phyloP scores from a whole-genome alignment of 2,888 invertebrate genomes.

The Eristalis intricaria region DNA sequence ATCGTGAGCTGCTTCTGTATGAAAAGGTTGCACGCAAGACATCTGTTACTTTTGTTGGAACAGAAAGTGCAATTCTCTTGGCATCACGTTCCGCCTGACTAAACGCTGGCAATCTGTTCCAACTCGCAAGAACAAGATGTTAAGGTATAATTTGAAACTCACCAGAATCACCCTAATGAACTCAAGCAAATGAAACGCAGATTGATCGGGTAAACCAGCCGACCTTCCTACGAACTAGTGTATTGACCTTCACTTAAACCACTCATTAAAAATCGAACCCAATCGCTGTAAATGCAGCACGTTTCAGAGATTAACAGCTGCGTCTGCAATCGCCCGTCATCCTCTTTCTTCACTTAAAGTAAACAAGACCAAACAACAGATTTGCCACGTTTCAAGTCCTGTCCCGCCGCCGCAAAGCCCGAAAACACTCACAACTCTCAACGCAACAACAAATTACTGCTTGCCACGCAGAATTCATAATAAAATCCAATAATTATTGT shows the following conservation, averaged over 20 bases:
- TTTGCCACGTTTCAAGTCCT: neutral
- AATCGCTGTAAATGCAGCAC: neutral
- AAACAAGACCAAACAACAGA: neutral
- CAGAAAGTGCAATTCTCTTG: too few species aligned
- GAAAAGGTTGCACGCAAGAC: too few species aligned
- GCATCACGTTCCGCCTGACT: too few species aligned
- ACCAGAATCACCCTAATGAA: too few species aligned
- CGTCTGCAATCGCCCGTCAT: neutral
- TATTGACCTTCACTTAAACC: neutral
- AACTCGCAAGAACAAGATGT: too few species aligned
- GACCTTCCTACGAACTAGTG: too few species aligned
- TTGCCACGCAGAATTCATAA: conserved; percentile 24
- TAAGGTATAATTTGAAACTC: too few species aligned
- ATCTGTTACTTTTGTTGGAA: too few species aligned
- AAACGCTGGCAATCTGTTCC: too few species aligned
- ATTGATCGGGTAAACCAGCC: neutral
- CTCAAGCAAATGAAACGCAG: too few species aligned
- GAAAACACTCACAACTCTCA: conserved; percentile 4
- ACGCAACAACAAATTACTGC: conserved; percentile 26
- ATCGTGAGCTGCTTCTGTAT: too few species aligned
- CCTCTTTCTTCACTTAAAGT: neutral
- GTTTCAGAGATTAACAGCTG: neutral
- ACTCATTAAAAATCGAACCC: neutral
- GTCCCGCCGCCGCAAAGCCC: neutral
- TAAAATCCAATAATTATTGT: conserved; percentile 49